phyloP scores from a whole-genome alignment of 2,888 invertebrate genomes.

The Boloria euphrosyne region DNA sequence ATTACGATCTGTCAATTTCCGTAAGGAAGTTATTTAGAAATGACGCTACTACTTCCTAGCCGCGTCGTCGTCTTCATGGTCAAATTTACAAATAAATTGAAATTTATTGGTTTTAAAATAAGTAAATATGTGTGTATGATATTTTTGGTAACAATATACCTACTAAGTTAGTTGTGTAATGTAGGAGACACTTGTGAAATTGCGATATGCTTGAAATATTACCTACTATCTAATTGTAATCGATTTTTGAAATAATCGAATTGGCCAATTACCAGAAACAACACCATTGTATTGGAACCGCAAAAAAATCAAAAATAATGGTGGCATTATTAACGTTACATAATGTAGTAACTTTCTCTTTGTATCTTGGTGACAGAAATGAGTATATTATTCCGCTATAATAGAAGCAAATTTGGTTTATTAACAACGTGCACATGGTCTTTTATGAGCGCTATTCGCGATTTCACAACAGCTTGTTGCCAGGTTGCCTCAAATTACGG shows the following conservation, averaged over 20 bases:
- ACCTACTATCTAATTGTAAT: background rate
- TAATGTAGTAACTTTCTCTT: too few species aligned
- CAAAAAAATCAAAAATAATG: too few species aligned
- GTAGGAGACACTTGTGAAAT: constrained; percentile 13
- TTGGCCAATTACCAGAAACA: background rate
- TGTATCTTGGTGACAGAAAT: constrained; percentile 1
- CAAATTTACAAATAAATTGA: constrained; percentile 13
- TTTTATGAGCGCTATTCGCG: constrained; percentile 23
- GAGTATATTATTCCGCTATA: constrained; percentile 24
- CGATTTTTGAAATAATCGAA: background rate
- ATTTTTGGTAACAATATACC: constrained; percentile 6
- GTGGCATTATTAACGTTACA: too few species aligned
- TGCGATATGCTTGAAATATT: constrained; percentile 14
- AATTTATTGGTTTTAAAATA: background rate
- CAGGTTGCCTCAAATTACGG: constrained; percentile 32
- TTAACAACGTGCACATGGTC: constrained; percentile 21
- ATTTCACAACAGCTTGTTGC: constrained; percentile 23
- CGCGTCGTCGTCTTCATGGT: constrained; percentile 4
- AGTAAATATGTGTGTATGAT: background rate
- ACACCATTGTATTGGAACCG: too few species aligned
- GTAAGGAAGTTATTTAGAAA: constrained; percentile 20
- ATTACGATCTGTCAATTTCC: constrained; percentile 11
- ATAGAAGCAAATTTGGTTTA: constrained; percentile 9
- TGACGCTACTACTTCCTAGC: constrained; percentile 21
- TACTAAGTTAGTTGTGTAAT: constrained; percentile 20